Evolutionary conservation across 2,113 vertebrate genomes (phyloP).

Genomic region (Podiceps cristatus): DNA sequence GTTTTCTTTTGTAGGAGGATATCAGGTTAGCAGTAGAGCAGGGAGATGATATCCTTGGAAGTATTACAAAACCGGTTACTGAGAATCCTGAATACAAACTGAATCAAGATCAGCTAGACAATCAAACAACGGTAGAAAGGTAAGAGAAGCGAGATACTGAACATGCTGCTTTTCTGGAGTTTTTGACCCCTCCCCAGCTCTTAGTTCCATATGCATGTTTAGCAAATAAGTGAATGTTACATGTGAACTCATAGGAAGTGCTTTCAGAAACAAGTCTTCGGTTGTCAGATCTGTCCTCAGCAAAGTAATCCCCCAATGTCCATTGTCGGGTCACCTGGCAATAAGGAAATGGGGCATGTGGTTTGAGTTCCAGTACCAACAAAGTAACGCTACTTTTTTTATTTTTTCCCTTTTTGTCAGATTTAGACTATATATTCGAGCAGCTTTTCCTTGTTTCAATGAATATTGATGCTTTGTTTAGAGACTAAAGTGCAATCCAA

Average conservation of each 20-base stretch:
- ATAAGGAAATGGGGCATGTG: neutral
- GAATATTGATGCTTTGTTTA: neutral
- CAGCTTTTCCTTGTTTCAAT: neutral
- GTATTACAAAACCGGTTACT: conserved; percentile 85
- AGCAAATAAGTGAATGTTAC: neutral
- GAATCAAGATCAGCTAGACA: conserved; percentile 94
- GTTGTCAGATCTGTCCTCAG: neutral
- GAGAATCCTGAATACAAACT: conserved; percentile 84
- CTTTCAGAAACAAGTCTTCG: neutral
- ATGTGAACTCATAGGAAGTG: neutral
- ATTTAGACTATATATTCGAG: neutral
- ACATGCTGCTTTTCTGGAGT: neutral
- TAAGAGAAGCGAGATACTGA: conserved; percentile 44
- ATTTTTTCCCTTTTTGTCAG: neutral
- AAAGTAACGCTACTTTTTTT: neutral
- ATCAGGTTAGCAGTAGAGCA: conserved; percentile 83
- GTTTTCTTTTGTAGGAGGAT: conserved; percentile 80
- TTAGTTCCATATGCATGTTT: neutral
- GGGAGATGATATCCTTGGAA: conserved; percentile 84
- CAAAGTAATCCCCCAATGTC: neutral
- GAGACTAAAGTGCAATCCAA: neutral
- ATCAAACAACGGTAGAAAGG: conserved; percentile 91
- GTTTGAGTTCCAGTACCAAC: neutral
- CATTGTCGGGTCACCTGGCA: rapidly evolving
- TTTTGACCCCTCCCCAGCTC: neutral